Conservation (phyloP, 2,888 invertebrate species). For the Sinhomidia bicolor region DNA sequence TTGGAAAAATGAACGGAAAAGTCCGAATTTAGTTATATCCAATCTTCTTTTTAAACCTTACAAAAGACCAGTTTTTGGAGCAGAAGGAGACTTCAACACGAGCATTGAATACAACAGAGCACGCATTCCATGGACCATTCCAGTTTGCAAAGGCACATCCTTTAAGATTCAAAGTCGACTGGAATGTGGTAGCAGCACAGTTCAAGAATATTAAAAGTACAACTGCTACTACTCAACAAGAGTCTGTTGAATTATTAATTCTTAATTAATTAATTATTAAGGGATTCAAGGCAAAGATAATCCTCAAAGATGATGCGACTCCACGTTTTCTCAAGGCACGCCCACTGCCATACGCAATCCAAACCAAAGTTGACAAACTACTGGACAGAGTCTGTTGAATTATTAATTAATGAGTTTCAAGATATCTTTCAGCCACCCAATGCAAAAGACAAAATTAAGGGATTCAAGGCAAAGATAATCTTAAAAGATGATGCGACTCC, state of each 20-base stretch:
- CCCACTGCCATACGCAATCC: constrained; percentile 80
- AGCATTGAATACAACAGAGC: constrained; percentile 14
- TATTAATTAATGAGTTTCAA: constrained; percentile 30
- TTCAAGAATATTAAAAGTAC: neutral
- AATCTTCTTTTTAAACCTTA: constrained; percentile 30
- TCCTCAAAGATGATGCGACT: constrained; percentile 78
- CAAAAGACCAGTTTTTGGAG: neutral
- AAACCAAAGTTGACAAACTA: constrained; percentile 79
- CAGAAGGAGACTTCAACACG: constrained; percentile 35
- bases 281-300: constrained; percentile 74
- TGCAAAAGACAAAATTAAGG: constrained; percentile 62
- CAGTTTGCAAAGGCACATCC: constrained; percentile 42
- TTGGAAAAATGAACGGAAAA: neutral
- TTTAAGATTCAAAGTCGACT: constrained; percentile 62
- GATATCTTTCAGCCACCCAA: constrained; percentile 54
- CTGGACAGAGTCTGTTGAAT: neutral
- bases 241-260: neutral
- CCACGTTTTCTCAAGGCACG: constrained; percentile 80
- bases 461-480: constrained; percentile 75
- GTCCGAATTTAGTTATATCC: neutral
- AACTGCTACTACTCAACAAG: neutral
- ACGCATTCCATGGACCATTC: neutral
- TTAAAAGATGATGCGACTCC: constrained; percentile 79
- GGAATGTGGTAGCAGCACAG: constrained; percentile 47
- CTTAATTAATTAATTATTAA: constrained; percentile 66